phyloP scores from a whole-genome alignment of 2,113 vertebrate genomes.

The Dicerorhinus sumatrensis region DNA sequence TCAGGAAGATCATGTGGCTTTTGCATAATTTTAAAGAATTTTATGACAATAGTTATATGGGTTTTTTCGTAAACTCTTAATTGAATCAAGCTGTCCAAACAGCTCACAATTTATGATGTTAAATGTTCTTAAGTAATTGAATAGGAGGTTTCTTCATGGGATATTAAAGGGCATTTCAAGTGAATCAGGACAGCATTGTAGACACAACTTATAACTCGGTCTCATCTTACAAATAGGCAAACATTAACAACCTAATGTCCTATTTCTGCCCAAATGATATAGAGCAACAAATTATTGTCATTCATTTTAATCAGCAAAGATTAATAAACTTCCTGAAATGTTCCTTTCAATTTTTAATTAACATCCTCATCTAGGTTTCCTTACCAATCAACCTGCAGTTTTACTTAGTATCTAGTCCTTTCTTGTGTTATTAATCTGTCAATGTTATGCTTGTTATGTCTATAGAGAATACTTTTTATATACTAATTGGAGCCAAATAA shows the following conservation, averaged over 20 bases:
- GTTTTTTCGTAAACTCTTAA: neutral
- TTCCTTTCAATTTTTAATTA: slow-evolving; percentile 50
- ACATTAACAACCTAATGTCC: neutral
- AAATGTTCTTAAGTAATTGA: slow-evolving; percentile 60
- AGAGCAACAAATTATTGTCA: neutral
- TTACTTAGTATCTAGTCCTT: neutral
- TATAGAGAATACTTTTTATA: neutral
- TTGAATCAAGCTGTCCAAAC: slow-evolving; percentile 66
- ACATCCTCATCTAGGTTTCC: slow-evolving; percentile 17
- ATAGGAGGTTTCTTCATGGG: slow-evolving; percentile 25
- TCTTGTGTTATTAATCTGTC: neutral
- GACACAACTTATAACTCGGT: neutral
- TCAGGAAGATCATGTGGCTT: slow-evolving; percentile 51
- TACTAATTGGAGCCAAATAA: neutral
- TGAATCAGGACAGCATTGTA: neutral
- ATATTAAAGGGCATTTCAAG: slow-evolving; percentile 41
- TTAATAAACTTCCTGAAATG: neutral
- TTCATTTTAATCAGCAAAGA: slow-evolving; percentile 39
- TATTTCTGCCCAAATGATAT: neutral
- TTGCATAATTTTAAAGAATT: slow-evolving; percentile 58
- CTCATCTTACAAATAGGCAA: neutral
- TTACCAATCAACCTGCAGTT: neutral
- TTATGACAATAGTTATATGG: slow-evolving; percentile 35
- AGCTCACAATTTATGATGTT: slow-evolving; percentile 59
- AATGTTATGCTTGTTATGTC: neutral